phyloP scores from a whole-genome alignment of 2,113 vertebrate species.

The Trinectes maculatus region DNA sequence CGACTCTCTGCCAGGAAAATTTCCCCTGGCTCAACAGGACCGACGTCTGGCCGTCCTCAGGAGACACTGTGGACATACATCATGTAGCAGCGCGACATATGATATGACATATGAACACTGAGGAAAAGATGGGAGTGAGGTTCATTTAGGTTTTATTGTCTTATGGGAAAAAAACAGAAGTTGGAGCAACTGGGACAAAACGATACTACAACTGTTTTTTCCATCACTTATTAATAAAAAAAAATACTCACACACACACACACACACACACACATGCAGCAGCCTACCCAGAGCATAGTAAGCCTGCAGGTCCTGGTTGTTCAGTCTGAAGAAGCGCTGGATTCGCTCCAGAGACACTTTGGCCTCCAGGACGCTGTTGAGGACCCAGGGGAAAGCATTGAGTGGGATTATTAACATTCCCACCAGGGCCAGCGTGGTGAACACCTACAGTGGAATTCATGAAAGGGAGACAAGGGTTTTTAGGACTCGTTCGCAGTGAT shows the following conservation, averaged over 20 bases:
- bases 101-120: neutral
- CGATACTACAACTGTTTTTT: no score
- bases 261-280: no score
- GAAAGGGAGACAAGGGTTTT: neutral
- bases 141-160: neutral
- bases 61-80: slow-evolving; percentile 61
- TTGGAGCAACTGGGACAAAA: no score
- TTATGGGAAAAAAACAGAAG: no score
- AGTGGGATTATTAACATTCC: slow-evolving; percentile 94
- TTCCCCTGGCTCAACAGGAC: slow-evolving; percentile 83
- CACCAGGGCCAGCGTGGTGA: slow-evolving; percentile 93
- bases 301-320: slow-evolving; percentile 84
- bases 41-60: slow-evolving; percentile 70
- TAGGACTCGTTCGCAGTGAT: no score
- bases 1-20: slow-evolving; percentile 86
- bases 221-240: no score
- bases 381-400: slow-evolving; percentile 94
- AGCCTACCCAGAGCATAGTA: slow-evolving; percentile 83
- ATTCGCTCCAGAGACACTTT: slow-evolving; percentile 95
- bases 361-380: slow-evolving; percentile 91
- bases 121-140: neutral
- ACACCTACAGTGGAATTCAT: no score
- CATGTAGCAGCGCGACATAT: neutral
- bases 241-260: neutral
- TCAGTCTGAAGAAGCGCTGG: slow-evolving; percentile 88